A percentile compares a stretch with the other conserved stretches of the same genome.
Evolutionary conservation across 2,888 invertebrate genomes (phyloP).

Genomic region (Ectemnius continuus): DNA sequence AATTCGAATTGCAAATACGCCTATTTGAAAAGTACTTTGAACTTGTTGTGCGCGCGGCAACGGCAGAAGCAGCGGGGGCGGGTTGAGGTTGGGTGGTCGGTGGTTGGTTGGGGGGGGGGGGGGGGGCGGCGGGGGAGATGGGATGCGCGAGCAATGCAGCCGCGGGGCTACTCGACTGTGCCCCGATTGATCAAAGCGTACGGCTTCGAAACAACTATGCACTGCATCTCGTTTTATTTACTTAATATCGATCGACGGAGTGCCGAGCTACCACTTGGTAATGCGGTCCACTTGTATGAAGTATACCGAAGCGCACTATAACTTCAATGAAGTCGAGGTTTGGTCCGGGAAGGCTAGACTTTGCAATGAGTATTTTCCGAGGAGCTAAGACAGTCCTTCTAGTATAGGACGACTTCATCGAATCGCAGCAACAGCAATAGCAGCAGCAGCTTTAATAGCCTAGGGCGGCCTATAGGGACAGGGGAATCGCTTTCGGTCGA

Average conservation of each 20-base stretch:
- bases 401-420: too few species aligned
- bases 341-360: too few species aligned
- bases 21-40: constrained; percentile 56
- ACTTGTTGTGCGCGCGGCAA: constrained; percentile 38
- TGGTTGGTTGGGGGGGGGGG: background rate
- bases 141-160: constrained; percentile 27
- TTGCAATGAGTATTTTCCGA: too few species aligned
- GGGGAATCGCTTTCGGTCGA: too few species aligned
- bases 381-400: too few species aligned
- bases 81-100: too few species aligned
- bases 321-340: constrained; percentile 1
- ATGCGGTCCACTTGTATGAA: too few species aligned
- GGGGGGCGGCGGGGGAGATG: constrained; percentile 14
- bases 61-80: too few species aligned
- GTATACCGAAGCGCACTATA: background rate
- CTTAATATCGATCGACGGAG: constrained; percentile 42
- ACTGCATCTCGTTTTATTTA: constrained; percentile 46
- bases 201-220: constrained; percentile 43
- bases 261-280: background rate
- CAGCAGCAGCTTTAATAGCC: too few species aligned
- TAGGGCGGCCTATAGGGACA: too few species aligned
- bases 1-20: constrained; percentile 60
- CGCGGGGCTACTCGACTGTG: constrained; percentile 44
- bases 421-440: too few species aligned
- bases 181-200: constrained; percentile 55